phyloP scores from a whole-genome alignment of 2,797 vertebrate genomes.

The Argentina silus region DNA sequence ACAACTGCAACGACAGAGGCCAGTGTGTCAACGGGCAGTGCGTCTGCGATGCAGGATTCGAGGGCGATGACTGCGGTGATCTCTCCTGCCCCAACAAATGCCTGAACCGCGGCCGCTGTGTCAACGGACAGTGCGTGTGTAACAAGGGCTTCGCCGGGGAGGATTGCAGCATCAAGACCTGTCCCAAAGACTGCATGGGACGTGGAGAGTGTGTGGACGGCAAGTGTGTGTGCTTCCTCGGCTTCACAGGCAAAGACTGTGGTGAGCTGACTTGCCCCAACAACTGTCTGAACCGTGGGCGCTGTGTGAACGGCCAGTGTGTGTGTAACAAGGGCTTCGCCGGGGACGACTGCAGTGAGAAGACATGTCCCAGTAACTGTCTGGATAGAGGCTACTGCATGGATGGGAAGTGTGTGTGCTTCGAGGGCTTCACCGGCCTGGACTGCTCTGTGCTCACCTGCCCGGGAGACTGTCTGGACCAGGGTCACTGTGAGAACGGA shows the following conservation, averaged over 20 bases:
- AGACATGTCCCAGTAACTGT: constrained; percentile 88
- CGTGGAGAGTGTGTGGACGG: constrained; percentile 85
- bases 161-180: constrained; percentile 83
- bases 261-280: constrained; percentile 82
- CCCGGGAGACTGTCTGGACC: constrained; percentile 83
- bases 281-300: constrained; percentile 82
- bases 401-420: constrained; percentile 77
- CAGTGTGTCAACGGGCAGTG: constrained; percentile 86
- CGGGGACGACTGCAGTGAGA: constrained; percentile 84
- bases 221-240: constrained; percentile 80
- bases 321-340: constrained; percentile 84
- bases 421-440: constrained; percentile 82
- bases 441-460: constrained; percentile 85
- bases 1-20: constrained; percentile 82
- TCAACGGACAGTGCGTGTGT: constrained; percentile 82
- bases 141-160: constrained; percentile 80
- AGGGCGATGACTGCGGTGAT: constrained; percentile 85
- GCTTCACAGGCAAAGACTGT: constrained; percentile 84
- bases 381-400: constrained; percentile 83
- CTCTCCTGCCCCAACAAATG: constrained; percentile 84
- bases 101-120: constrained; percentile 77
- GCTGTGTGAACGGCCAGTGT: constrained; percentile 84
- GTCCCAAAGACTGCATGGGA: constrained; percentile 83
- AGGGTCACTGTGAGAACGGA: constrained; percentile 77
- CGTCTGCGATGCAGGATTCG: constrained; percentile 82